Evolutionary conservation across 2,797 vertebrate genomes (phyloP).

Genomic region (Synanceia verrucosa): DNA sequence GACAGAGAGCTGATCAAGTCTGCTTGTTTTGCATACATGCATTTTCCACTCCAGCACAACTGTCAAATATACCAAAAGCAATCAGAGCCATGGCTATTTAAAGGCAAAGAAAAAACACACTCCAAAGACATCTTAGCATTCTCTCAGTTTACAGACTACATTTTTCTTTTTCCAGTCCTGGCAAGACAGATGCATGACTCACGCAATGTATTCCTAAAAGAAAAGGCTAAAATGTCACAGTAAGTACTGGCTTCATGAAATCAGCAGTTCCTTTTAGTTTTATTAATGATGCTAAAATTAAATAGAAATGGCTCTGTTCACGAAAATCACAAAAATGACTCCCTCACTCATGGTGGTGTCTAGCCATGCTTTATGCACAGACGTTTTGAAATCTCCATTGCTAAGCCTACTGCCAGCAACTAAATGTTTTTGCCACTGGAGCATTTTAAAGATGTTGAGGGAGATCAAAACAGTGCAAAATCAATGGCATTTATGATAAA

Average conservation of each 20-base stretch:
- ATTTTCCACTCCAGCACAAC: slow-evolving; percentile 56
- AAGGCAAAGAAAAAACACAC: slow-evolving; percentile 30
- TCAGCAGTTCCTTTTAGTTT: neutral
- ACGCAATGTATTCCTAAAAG: slow-evolving; percentile 45
- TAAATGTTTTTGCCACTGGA: neutral
- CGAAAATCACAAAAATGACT: neutral
- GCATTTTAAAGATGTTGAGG: too few relatives aligned
- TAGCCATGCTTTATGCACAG: neutral
- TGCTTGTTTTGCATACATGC: slow-evolving; percentile 47
- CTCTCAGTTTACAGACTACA: slow-evolving; percentile 43
- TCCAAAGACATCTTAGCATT: slow-evolving; percentile 18
- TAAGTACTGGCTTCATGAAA: slow-evolving; percentile 6
- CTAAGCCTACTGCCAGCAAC: neutral
- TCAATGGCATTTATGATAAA: too few relatives aligned
- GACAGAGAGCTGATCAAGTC: neutral
- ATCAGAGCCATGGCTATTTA: slow-evolving; percentile 60
- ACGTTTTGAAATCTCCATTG: neutral
- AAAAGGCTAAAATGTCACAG: slow-evolving; percentile 35
- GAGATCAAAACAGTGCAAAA: too few relatives aligned
- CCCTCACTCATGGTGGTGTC: neutral
- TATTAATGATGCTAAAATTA: neutral
- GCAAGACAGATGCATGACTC: slow-evolving; percentile 45
- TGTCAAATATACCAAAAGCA: slow-evolving; percentile 39
- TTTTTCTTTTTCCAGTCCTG: slow-evolving; percentile 46
- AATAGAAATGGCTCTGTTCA: neutral